A percentile compares a stretch with the other conserved stretches of the same genome.
Conservation (phyloP, 1,140 invertebrate genomes). For the Trichomalopsis sarcophagae region DNA sequence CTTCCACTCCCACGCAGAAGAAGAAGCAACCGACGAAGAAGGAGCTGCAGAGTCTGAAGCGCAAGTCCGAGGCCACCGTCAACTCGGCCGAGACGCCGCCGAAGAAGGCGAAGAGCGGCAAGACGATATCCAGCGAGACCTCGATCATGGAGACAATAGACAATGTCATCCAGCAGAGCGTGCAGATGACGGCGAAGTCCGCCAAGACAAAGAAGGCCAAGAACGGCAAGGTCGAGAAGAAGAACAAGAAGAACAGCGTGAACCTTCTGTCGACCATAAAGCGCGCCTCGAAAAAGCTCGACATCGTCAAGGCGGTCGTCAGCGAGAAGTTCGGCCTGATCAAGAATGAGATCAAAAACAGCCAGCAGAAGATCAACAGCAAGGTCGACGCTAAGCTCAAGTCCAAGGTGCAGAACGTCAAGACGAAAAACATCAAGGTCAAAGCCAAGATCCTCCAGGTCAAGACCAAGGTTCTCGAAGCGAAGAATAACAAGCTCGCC, state of each 20-base stretch:
- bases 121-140: slow-evolving; percentile 66
- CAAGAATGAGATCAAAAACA: slow-evolving; percentile 40
- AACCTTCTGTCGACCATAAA: slow-evolving; percentile 73
- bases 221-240: slow-evolving; percentile 35
- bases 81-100: background rate
- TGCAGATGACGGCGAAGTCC: slow-evolving; percentile 68
- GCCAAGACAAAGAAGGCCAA: slow-evolving; percentile 59
- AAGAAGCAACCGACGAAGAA: slow-evolving; percentile 66
- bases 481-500: slow-evolving; percentile 42
- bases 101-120: slow-evolving; percentile 54
- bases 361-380: slow-evolving; percentile 56
- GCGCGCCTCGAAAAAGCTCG: slow-evolving; percentile 75
- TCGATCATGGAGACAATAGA: slow-evolving; percentile 73
- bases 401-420: slow-evolving; percentile 58
- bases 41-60: slow-evolving; percentile 50
- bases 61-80: slow-evolving; percentile 6
- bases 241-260: slow-evolving; percentile 52
- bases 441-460: slow-evolving; percentile 61
- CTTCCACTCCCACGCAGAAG: slow-evolving; percentile 42
- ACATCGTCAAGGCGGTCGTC: slow-evolving; percentile 66
- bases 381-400: slow-evolving; percentile 62
- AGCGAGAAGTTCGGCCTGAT: slow-evolving; percentile 29
- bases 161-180: slow-evolving; percentile 68
- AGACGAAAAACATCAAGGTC: slow-evolving; percentile 61
- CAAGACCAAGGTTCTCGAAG: slow-evolving; percentile 60